Evolutionary conservation across 1,140 invertebrate genomes (phyloP), one percentile per base, ranked within the genome.

Genomic region (Anastrepha obliqua): DNA sequence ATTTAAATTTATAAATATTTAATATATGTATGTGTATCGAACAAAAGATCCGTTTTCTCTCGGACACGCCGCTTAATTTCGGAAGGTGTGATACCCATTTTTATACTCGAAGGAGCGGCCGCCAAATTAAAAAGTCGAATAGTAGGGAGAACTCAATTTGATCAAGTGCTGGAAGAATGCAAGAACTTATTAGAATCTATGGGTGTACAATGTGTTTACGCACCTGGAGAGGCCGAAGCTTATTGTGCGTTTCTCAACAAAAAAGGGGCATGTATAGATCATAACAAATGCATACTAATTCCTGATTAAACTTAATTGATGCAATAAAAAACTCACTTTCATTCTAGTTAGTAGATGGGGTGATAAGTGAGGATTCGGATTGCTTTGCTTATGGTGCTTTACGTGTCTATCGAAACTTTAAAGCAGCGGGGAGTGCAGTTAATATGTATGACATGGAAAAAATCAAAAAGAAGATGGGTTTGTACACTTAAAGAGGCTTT

Each of bases 351-450:
- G 97, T 98, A 1, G 95, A 97, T 94, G 98, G 96, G 44, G 97
- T 97, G 85, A 96, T 98, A 17, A 98, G 97, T 74, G 97, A 98
- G 94, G 98, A 99, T 92, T 98, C 97, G 1, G 98, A 99, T 92
- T 98, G 97, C 91, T 98, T 99, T 93, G 95, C 98, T 4, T 99
- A 99, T 92, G 98, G 98, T 13, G 98, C 97, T 44, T 93, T 94
- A 89, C 94, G 95, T 39, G 96, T 98, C 2, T 98, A 97, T 90
- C 95, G 96, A 88, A 98, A 98, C 93, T 98, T 98, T 93, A 97
- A 96, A 62, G 96, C 97, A 87, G 96, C 96, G 2, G 95, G 95
- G 58, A 95, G 96, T 42, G 94, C 95, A 88, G 95, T 98, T 1
- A 97, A 98, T 90, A 95, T 96, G 86, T 98, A 98, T 91, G 94